phyloP scores from a whole-genome alignment of 92 coral and sea anemone genomes.

The Umimayanthus chanpuru region DNA sequence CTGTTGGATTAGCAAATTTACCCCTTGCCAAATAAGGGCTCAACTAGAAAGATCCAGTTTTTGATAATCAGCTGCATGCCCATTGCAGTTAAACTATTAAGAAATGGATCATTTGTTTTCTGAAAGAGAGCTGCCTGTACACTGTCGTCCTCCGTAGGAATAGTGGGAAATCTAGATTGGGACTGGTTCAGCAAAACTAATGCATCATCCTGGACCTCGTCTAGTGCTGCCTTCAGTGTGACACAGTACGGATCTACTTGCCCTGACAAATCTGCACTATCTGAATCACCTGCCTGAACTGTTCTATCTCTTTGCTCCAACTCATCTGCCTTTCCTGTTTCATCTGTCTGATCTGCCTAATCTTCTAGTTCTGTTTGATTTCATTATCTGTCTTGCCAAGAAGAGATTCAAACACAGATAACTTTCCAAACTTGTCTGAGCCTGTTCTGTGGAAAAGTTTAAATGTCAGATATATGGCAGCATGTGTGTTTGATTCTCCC shows the following conservation, averaged over 20 bases:
- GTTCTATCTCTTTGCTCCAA: no score
- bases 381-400: no score
- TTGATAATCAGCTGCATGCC: conserved; percentile 25
- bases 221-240: conserved; percentile 26
- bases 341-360: no score
- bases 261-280: no score
- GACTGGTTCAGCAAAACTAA: not conserved
- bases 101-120: not conserved
- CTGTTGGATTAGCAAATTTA: conserved; percentile 13
- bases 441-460: conserved; percentile 19
- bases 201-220: conserved; percentile 28
- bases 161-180: conserved; percentile 5
- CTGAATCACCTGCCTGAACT: no score
- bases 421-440: conserved; percentile 21
- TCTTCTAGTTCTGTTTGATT: no score
- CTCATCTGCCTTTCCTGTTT: no score
- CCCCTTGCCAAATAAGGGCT: conserved; percentile 13
- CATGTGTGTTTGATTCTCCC: not conserved
- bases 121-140: not conserved
- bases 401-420: no score
- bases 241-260: not conserved
- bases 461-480: not conserved
- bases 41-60: conserved; percentile 25
- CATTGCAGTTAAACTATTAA: conserved; percentile 2
- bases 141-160: conserved; percentile 16